A percentile compares a stretch with the other conserved stretches of the same genome.
Evolutionary conservation across 1,140 invertebrate genomes (phyloP).

Genomic region (Maniola jurtina): DNA sequence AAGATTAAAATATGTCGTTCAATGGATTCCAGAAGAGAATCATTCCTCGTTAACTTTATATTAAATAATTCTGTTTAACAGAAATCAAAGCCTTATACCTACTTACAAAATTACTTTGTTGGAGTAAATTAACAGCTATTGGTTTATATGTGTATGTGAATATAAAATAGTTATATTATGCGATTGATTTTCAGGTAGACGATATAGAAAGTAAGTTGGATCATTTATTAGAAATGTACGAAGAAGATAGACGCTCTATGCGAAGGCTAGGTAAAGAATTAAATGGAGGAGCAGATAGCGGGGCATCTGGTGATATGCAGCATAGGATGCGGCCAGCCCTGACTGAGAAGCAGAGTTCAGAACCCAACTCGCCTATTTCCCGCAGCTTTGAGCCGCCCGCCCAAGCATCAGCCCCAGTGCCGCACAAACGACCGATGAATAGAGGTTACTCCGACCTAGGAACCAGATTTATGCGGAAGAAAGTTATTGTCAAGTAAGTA

Average conservation of each 20-base stretch:
- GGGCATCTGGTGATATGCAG: conserved; percentile 41
- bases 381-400: conserved; percentile 54
- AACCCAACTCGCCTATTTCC: conserved; percentile 85
- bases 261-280: conserved; percentile 54
- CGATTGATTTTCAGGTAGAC: conserved; percentile 85
- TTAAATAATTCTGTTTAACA: too few species aligned
- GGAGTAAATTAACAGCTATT: too few species aligned
- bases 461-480: conserved; percentile 87
- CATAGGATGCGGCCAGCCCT: conserved; percentile 80
- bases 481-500: conserved; percentile 85
- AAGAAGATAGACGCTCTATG: conserved; percentile 90
- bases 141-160: neutral
- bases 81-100: too few species aligned
- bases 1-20: neutral
- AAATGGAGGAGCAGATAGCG: conserved; percentile 48
- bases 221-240: conserved; percentile 94
- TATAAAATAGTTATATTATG: neutral
- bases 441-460: conserved; percentile 89
- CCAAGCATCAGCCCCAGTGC: conserved; percentile 49
- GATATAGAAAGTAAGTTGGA: conserved; percentile 96
- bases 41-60: too few species aligned
- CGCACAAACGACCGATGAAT: conserved; percentile 82
- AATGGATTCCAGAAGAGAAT: too few species aligned
- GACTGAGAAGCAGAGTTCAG: conserved; percentile 87
- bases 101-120: too few species aligned